Conservation (phyloP, 2,113 vertebrate species). For the Platysternon megacephalum region DNA sequence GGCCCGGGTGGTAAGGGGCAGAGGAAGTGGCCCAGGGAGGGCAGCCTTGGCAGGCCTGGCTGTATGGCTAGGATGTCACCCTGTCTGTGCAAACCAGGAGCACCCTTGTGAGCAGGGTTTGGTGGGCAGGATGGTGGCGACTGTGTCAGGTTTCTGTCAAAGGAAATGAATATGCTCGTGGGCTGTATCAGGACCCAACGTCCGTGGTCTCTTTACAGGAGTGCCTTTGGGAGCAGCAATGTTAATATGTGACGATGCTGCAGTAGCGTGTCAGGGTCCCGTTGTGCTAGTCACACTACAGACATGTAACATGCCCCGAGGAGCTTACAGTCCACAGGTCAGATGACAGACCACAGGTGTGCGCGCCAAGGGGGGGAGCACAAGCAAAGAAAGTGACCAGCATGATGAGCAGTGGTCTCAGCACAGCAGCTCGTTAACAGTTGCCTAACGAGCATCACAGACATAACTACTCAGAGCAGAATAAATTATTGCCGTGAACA, state of each 20-base stretch:
- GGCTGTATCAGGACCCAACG: too few relatives aligned
- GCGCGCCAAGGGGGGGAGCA: too few relatives aligned
- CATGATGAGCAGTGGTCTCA: rapidly evolving
- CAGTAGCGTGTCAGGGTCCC: too few relatives aligned
- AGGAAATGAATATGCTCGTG: too few relatives aligned
- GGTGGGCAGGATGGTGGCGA: background rate
- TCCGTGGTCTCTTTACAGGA: background rate
- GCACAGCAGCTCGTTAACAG: rapidly evolving
- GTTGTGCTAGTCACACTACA: background rate
- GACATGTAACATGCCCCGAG: background rate
- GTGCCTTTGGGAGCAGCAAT: background rate
- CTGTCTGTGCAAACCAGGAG: background rate
- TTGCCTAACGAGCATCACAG: rapidly evolving
- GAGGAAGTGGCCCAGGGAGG: too few relatives aligned
- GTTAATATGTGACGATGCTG: too few relatives aligned
- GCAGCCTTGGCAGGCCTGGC: too few relatives aligned
- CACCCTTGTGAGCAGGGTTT: background rate
- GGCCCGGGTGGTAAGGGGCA: too few relatives aligned
- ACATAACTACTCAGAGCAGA: rapidly evolving
- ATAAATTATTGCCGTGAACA: background rate
- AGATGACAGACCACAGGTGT: too few relatives aligned
- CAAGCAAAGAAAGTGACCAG: too few relatives aligned
- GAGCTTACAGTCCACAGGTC: too few relatives aligned
- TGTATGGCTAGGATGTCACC: background rate
- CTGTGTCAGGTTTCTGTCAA: too few relatives aligned